phyloP scores from a whole-genome alignment of 2,797 vertebrate species.

The Delichon dasypus region DNA sequence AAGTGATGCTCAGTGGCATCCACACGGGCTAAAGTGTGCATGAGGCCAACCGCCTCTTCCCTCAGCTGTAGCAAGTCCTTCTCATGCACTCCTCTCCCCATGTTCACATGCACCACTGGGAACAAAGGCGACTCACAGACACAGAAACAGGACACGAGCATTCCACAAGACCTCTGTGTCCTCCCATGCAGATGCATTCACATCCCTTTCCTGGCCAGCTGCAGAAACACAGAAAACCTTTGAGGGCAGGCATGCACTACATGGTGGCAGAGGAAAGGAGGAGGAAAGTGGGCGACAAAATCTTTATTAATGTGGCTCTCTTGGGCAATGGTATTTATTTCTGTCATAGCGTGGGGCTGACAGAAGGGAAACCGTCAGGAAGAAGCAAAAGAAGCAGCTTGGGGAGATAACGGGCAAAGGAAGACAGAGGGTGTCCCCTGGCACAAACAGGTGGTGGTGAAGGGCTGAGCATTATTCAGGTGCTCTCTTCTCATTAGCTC shows the following conservation, averaged over 20 bases:
- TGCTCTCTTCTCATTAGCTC: neutral
- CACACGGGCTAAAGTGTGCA: fast-evolving
- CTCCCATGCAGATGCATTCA: neutral
- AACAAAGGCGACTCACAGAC: fast-evolving
- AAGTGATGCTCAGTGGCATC: neutral
- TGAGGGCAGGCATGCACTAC: neutral
- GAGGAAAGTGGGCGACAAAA: neutral
- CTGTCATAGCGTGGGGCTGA: neutral
- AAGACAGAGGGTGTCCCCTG: neutral
- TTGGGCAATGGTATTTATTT: neutral
- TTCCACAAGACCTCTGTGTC: neutral
- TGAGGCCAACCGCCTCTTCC: neutral
- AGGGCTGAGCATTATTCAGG: neutral
- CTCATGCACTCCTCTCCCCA: neutral
- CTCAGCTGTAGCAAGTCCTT: neutral
- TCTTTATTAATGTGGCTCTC: neutral
- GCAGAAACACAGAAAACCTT: neutral
- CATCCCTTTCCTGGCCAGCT: neutral
- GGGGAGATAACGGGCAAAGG: neutral
- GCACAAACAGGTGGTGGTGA: neutral
- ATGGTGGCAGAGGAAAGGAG: neutral
- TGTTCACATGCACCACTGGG: fast-evolving
- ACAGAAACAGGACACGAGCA: neutral
- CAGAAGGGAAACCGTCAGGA: neutral
- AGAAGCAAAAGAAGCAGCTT: neutral